A percentile compares a stretch with the other conserved stretches of the same genome.
phyloP scores from a whole-genome alignment of 2,113 vertebrate genomes.

The Phaethornis superciliosus region DNA sequence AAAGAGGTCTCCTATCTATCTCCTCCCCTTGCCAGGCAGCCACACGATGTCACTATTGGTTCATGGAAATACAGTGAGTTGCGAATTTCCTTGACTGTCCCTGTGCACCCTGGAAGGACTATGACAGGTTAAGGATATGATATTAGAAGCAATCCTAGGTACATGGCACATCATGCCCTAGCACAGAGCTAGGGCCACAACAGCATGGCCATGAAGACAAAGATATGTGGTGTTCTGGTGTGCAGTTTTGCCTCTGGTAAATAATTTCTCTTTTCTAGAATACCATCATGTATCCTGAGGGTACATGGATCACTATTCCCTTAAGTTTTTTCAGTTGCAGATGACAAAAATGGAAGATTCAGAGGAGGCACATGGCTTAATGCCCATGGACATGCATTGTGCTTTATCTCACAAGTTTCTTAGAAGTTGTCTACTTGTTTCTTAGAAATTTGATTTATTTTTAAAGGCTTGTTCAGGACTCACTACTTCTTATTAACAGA shows the following conservation, averaged over 20 bases:
- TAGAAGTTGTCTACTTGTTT: neutral
- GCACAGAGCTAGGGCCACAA: neutral
- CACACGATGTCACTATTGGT: constrained; percentile 24
- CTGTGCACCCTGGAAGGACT: neutral
- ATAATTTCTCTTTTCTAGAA: neutral
- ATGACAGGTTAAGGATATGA: too few relatives aligned
- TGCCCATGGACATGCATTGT: neutral
- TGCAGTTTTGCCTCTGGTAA: neutral
- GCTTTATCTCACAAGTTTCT: neutral
- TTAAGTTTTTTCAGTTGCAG: neutral
- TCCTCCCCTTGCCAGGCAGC: neutral
- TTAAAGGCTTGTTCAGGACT: neutral
- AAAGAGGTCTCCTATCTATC: neutral
- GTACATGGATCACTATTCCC: neutral
- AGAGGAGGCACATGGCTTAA: neutral
- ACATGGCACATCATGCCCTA: neutral
- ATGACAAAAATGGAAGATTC: neutral
- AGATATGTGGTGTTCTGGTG: neutral
- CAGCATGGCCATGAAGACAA: neutral
- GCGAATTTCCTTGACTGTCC: neutral
- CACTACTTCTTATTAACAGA: neutral
- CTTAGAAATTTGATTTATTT: neutral
- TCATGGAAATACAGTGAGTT: neutral
- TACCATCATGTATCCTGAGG: neutral
- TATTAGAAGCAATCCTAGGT: neutral